A percentile compares a stretch with the other conserved stretches of the same genome.
Evolutionary conservation across 2,113 vertebrate genomes (phyloP).

Genomic region (Gila orcuttii): DNA sequence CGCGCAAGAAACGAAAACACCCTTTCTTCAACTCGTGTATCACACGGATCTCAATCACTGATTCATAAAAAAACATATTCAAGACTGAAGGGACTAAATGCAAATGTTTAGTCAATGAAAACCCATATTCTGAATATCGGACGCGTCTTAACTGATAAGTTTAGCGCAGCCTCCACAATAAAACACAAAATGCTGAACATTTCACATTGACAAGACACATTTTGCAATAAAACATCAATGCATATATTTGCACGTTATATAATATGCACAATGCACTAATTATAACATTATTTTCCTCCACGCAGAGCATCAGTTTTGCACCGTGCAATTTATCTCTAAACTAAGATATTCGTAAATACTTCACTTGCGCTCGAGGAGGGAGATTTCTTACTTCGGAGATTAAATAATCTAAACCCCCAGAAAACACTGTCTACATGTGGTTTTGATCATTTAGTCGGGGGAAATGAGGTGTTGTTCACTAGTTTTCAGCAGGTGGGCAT

Average conservation of each 20-base stretch:
- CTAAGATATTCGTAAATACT: background rate
- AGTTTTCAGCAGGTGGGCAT: conserved; percentile 28
- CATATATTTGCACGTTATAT: too few species aligned
- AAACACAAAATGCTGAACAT: background rate
- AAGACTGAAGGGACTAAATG: background rate
- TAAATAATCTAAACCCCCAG: background rate
- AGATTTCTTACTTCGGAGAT: background rate
- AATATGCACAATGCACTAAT: too few species aligned
- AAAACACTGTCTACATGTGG: background rate
- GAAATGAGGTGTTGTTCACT: background rate
- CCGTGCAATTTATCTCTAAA: background rate
- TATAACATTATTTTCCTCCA: too few species aligned
- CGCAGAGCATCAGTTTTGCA: background rate
- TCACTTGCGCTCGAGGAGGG: background rate
- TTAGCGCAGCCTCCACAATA: background rate
- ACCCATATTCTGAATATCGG: background rate
- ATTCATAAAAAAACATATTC: background rate
- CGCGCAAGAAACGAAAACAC: background rate
- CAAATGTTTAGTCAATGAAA: background rate
- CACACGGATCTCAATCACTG: background rate
- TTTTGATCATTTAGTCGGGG: background rate
- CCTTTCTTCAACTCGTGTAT: background rate
- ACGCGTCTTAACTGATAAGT: too few species aligned
- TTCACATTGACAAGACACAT: background rate
- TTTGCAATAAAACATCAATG: too few species aligned